Base-by-base conservation (phyloP, 2,888 invertebrate genomes). In the Pammene fasciana region DNA sequence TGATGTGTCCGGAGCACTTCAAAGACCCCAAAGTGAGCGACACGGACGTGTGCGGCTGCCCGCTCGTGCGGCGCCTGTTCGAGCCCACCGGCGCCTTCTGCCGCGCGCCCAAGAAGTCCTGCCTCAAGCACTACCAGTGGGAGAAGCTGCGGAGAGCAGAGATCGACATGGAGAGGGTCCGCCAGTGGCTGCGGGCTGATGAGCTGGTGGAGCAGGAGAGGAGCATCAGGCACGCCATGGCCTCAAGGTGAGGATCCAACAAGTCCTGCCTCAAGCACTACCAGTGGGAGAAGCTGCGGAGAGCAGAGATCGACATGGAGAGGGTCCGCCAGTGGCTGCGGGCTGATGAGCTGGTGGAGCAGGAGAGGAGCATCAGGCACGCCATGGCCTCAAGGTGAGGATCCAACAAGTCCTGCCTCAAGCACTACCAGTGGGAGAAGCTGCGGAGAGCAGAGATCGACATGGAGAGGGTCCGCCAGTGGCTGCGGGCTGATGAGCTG, bases 401-500 rank as follows among this genome's bases (percentile, higher is more conserved):
- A 38, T 9, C 6, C 9, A 9, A n/a, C n/a, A 98, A 98, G 86
- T 95, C 95, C 73, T 99, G 99, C 82, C 95, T 96, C 65, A 96
- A 95, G 78, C 99, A 99, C 85, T 97, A 96, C 84, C 97, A 97
- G 76, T 99, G 99, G 99, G 99, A 99, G 88, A 99, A 99, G 87
- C 89, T 99, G 72, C 93, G 98, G 0, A 88, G 98, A 16, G 99
- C 99, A 0, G 97, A 99, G 93, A 97, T 99, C 56, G 99, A 99
- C 82, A 96, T 98, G 95, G 98, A 99, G 87, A 87, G 96, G n/a
- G 96, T 96, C 0, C 92, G 97, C 0, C 96, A 99, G 93, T 99
- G 98, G 98, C 91, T 99, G 73, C 96, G 97, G 84, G 94, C 99
- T 82, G 99, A 99, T 78, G 99, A 99, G 81, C 90, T 99, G 54